phyloP scores from a whole-genome alignment of 2,113 vertebrate genomes.

The Carlito syrichta region DNA sequence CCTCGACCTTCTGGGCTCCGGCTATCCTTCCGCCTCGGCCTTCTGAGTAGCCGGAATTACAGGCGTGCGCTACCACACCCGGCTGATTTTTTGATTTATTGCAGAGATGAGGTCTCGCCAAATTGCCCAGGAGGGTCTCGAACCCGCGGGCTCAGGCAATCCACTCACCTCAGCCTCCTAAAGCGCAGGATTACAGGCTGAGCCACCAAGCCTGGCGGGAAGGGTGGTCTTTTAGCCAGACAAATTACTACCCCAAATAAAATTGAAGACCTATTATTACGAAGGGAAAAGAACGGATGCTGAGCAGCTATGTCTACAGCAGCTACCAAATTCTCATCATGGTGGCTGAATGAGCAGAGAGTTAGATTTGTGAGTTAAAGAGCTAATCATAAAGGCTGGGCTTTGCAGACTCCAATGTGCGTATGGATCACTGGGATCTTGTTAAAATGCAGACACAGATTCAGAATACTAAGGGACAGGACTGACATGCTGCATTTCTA shows the following conservation, averaged over 20 bases:
- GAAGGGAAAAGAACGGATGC: background rate
- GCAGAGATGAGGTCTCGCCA: no score
- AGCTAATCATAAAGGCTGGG: background rate
- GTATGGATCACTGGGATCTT: background rate
- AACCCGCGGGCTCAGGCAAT: no score
- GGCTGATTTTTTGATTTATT: no score
- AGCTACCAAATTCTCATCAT: background rate
- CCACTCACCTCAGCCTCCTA: no score
- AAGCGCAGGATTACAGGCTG: no score
- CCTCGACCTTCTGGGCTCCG: no score
- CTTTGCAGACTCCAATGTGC: background rate
- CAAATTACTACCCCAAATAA: background rate
- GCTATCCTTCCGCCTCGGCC: no score
- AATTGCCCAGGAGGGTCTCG: no score
- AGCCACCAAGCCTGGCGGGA: no score
- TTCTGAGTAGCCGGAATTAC: no score
- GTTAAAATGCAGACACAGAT: background rate
- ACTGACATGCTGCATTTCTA: background rate
- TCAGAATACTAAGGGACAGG: background rate
- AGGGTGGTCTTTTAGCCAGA: background rate
- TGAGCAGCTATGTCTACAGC: background rate
- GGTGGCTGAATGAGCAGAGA: background rate
- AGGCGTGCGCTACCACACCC: no score
- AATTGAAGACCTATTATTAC: background rate
- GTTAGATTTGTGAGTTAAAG: background rate